Percentiles rank a stretch among this genome's conserved stretches.
Conservation (phyloP, 1,140 invertebrate species). For the Zaprionus africanus region DNA sequence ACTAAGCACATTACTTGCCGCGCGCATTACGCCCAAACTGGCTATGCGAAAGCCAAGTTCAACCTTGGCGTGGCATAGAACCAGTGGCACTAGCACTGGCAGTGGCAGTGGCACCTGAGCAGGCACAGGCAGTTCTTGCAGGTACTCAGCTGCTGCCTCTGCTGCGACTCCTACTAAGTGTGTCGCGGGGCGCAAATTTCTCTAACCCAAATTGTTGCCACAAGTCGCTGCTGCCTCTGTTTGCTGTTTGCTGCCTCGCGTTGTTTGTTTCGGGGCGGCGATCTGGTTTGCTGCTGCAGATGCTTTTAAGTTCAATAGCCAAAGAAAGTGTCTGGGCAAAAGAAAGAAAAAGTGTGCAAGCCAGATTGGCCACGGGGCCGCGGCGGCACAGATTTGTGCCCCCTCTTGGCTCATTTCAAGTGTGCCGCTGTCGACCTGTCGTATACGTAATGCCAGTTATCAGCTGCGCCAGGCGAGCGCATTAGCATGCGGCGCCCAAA, state of each 20-base stretch:
- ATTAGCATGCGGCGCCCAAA: slow-evolving; percentile 36
- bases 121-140: slow-evolving; percentile 26
- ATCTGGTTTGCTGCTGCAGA: slow-evolving; percentile 39
- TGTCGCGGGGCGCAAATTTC: slow-evolving; percentile 80
- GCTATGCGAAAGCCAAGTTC: slow-evolving; percentile 54
- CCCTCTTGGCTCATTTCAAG: slow-evolving; percentile 2
- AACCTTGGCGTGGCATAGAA: slow-evolving; percentile 62
- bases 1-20: slow-evolving; percentile 79
- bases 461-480: slow-evolving; percentile 31
- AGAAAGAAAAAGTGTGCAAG: slow-evolving; percentile 77
- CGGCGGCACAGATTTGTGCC: slow-evolving; percentile 55
- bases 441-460: slow-evolving; percentile 75
- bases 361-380: slow-evolving; percentile 29
- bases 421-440: slow-evolving; percentile 26
- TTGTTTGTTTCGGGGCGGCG: slow-evolving; percentile 10
- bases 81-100: background rate
- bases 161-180: slow-evolving; percentile 47
- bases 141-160: slow-evolving; percentile 5
- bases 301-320: slow-evolving; percentile 80
- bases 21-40: slow-evolving; percentile 71
- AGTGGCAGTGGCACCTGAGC: background rate
- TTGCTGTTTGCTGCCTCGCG: background rate
- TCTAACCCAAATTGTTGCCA: slow-evolving; percentile 78
- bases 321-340: slow-evolving; percentile 74
- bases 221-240: slow-evolving; percentile 4